Conservation (phyloP, 2,113 vertebrate species). For the Mobula hypostoma region DNA sequence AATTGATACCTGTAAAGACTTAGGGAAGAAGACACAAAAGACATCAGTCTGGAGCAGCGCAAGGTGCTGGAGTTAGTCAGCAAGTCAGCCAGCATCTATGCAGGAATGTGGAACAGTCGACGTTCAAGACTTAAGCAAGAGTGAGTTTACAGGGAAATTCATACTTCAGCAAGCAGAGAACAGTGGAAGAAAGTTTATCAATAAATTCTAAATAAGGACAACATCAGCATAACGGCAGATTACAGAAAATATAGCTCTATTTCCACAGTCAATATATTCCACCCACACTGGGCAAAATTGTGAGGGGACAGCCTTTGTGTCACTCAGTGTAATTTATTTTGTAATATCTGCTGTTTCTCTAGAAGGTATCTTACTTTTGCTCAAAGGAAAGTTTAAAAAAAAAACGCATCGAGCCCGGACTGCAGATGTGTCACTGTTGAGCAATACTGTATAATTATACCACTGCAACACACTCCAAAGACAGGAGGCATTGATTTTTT, state of each 20-base stretch:
- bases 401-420: neutral
- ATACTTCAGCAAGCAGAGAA: neutral
- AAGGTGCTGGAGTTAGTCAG: too few relatives aligned
- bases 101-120: too few relatives aligned
- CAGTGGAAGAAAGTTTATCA: neutral
- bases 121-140: too few relatives aligned
- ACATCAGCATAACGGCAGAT: neutral
- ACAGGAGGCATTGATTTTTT: slow-evolving; percentile 17
- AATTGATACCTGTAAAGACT: too few relatives aligned
- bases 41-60: too few relatives aligned
- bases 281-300: neutral
- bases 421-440: neutral
- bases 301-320: neutral
- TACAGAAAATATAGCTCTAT: neutral
- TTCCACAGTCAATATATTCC: neutral
- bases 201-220: neutral
- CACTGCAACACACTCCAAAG: neutral
- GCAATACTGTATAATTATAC: neutral
- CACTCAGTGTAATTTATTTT: neutral
- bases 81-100: too few relatives aligned
- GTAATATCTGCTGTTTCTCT: neutral
- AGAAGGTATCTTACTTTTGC: neutral
- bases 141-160: too few relatives aligned
- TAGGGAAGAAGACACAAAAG: too few relatives aligned
- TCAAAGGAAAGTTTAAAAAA: neutral